Evolutionary conservation across 1,140 invertebrate genomes (phyloP).

Genomic region (Plutomurus gul): DNA sequence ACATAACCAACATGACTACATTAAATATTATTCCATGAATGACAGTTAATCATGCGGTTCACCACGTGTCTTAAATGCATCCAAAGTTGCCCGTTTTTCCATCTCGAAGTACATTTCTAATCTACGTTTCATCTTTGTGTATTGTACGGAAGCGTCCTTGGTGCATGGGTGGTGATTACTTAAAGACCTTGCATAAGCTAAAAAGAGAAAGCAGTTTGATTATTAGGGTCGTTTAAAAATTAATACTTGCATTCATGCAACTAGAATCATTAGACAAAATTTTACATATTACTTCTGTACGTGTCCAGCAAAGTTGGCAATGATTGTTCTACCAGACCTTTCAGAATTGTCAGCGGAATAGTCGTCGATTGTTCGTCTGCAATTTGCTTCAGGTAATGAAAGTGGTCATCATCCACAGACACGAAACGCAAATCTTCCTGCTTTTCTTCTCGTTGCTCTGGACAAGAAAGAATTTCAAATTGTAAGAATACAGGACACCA

Average conservation of each 20-base stretch:
- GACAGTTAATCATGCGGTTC: no score
- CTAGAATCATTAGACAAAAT: background rate
- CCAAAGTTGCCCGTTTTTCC: background rate
- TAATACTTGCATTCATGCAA: background rate
- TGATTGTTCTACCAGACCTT: background rate
- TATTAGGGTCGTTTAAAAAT: background rate
- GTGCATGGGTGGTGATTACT: background rate
- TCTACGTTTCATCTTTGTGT: background rate
- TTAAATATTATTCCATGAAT: no score
- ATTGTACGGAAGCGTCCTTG: background rate
- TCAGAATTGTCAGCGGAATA: constrained; percentile 35
- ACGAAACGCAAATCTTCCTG: constrained; percentile 19
- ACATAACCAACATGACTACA: no score
- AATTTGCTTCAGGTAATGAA: constrained; percentile 38
- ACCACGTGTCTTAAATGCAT: no score
- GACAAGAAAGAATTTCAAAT: no score
- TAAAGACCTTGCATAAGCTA: background rate
- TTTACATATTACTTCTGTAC: background rate
- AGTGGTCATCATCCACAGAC: constrained; percentile 36
- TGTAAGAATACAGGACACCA: no score
- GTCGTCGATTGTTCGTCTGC: constrained; percentile 37
- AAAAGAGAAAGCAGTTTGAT: background rate
- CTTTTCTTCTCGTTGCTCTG: constrained; percentile 16
- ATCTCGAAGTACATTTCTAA: background rate
- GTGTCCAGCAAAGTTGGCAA: background rate